phyloP scores from a whole-genome alignment of 2,113 vertebrate species.

The Gopherus evgoodei region DNA sequence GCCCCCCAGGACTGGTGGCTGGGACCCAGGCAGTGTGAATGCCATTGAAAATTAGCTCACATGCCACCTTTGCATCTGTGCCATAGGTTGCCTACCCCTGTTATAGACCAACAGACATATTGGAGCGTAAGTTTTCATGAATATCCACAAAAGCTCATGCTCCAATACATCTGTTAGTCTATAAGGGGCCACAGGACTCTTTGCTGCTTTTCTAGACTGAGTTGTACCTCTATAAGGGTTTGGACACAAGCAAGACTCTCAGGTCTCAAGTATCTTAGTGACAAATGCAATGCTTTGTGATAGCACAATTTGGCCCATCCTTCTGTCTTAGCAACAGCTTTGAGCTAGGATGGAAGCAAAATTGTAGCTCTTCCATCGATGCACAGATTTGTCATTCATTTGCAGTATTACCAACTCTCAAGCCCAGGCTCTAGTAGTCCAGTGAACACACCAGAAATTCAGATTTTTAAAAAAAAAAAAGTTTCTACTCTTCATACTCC shows the following conservation, averaged over 20 bases:
- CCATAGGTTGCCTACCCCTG: too few relatives aligned
- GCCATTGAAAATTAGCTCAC: too few relatives aligned
- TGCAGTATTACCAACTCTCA: neutral
- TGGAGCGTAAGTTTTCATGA: too few relatives aligned
- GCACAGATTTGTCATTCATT: neutral
- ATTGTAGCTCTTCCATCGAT: neutral
- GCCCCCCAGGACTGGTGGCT: too few relatives aligned
- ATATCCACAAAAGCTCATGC: too few relatives aligned
- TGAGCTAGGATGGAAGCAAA: neutral
- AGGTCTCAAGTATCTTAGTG: neutral
- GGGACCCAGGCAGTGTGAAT: too few relatives aligned
- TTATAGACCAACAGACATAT: too few relatives aligned
- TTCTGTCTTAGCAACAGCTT: neutral
- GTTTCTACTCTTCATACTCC: neutral
- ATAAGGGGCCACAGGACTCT: too few relatives aligned
- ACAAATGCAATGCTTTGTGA: neutral
- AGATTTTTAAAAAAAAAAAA: neutral
- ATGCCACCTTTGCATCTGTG: too few relatives aligned
- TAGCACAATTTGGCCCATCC: neutral
- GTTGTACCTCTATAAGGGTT: neutral
- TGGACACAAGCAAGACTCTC: neutral
- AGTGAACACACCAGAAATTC: neutral
- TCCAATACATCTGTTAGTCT: too few relatives aligned
- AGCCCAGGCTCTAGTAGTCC: neutral
- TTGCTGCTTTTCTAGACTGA: neutral